Percentiles rank a stretch among this genome's conserved stretches.
These are phyloP conservation scores for Drosophila paranaensis DNA, from an alignment of 2,888 invertebrate genomes.

Conservation along the genomic window DNA sequence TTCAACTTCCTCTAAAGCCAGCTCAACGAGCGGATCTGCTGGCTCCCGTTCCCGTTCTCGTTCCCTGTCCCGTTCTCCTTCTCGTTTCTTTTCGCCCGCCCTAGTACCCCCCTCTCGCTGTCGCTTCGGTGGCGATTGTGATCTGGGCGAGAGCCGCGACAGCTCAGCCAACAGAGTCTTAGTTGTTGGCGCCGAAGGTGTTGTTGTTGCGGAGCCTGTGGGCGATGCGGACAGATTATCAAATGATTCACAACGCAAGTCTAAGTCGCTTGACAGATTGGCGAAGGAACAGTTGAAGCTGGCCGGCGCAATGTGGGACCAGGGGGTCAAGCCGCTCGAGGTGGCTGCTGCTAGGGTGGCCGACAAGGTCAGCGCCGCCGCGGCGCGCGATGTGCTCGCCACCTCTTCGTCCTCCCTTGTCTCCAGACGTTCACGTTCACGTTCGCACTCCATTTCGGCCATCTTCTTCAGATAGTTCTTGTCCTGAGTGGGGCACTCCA, in stretches of 20 bases:
- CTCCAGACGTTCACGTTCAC: conserved; percentile 15
- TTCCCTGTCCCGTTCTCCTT: not conserved
- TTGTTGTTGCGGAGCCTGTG: conserved; percentile 23
- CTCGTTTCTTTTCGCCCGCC: not conserved
- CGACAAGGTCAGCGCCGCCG: conserved; percentile 23
- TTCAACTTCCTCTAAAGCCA: conserved; percentile 34
- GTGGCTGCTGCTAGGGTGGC: not conserved
- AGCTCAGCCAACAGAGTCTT: conserved; percentile 17
- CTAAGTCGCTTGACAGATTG: conserved; percentile 5
- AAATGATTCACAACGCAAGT: not conserved
- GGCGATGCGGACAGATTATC: conserved; percentile 13
- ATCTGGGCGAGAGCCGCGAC: not conserved
- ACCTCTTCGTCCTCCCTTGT: conserved; percentile 34
- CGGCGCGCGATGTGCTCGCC: conserved; percentile 48
- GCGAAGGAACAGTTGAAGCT: not conserved
- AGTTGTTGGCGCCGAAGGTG: conserved; percentile 39
- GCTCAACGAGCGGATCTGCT: conserved; percentile 46
- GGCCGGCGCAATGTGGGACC: conserved; percentile 7
- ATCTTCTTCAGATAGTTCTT: conserved; percentile 69
- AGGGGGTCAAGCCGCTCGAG: conserved; percentile 19
- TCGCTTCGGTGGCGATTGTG: conserved; percentile 1
- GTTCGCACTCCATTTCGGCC: conserved; percentile 50
- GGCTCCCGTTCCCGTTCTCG: conserved; percentile 7
- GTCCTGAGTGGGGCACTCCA: conserved; percentile 95
- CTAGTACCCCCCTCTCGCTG: not conserved